phyloP scores from a whole-genome alignment of 2,888 invertebrate genomes.

The Thalpophila matura region DNA sequence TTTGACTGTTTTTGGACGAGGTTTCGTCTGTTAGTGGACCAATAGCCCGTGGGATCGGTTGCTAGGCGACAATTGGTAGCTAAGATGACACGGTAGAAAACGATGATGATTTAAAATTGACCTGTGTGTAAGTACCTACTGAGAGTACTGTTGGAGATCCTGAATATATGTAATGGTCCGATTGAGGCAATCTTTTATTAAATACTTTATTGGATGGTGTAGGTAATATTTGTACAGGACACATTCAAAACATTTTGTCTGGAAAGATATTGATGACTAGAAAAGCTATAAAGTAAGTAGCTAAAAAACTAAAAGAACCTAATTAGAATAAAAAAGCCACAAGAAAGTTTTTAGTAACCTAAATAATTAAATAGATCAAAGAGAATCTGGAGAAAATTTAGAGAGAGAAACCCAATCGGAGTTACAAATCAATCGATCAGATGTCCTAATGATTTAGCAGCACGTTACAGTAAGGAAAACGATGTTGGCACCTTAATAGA shows the following conservation, averaged over 20 bases:
- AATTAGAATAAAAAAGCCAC: not conserved
- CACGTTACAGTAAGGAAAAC: conserved; percentile 30
- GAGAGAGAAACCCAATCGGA: not conserved
- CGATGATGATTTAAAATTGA: conserved; percentile 24
- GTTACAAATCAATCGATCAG: conserved; percentile 42
- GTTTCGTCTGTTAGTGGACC: conserved; percentile 32
- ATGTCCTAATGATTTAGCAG: conserved; percentile 24
- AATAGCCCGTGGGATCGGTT: conserved; percentile 29
- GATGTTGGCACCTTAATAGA: conserved; percentile 32
- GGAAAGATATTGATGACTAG: not conserved
- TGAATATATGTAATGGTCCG: conserved; percentile 20
- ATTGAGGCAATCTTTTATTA: conserved; percentile 28
- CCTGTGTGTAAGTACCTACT: not conserved
- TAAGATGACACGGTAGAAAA: not conserved
- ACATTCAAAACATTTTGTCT: not conserved
- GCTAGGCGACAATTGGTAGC: conserved; percentile 39
- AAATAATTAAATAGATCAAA: too few relatives aligned
- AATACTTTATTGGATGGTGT: conserved; percentile 8
- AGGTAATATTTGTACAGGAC: not conserved
- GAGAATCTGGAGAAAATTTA: too few relatives aligned
- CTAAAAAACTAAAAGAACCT: not conserved
- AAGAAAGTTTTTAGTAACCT: not conserved
- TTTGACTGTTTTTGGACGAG: conserved; percentile 41
- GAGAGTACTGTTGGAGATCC: conserved; percentile 6
- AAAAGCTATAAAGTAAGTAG: not conserved